Percentiles rank a stretch among this genome's conserved stretches.
These are phyloP conservation scores for Schizaphis graminum DNA, from an alignment of 2,888 invertebrate species.

Conservation along the genomic window DNA sequence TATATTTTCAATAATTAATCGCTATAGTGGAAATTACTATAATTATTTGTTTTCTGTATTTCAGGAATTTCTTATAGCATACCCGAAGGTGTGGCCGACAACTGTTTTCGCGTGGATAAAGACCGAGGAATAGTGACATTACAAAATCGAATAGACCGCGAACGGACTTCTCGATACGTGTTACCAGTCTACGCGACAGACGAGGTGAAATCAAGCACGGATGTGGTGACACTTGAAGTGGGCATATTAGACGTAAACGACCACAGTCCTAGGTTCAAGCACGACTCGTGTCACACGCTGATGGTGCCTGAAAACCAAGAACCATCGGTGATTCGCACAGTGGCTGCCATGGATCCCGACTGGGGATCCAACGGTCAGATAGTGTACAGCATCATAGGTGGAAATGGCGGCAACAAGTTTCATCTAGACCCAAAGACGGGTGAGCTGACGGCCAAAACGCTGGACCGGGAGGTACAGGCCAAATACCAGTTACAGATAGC, in stretches of 20 bases:
- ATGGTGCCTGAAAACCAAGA: conserved; percentile 90
- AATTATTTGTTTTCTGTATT: conserved; percentile 6
- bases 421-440: conserved; percentile 86
- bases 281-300: conserved; percentile 87
- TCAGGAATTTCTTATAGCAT: conserved; percentile 79
- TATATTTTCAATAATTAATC: neutral
- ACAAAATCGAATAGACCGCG: conserved; percentile 83
- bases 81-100: conserved; percentile 82
- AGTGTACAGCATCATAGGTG: conserved; percentile 87
- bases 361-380: conserved; percentile 87
- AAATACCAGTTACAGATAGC: conserved; percentile 86
- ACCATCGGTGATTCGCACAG: conserved; percentile 82
- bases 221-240: conserved; percentile 84
- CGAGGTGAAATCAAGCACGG: conserved; percentile 78
- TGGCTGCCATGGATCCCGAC: conserved; percentile 89
- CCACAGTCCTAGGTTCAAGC: conserved; percentile 88
- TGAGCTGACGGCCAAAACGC: conserved; percentile 83
- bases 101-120: conserved; percentile 84
- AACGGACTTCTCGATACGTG: conserved; percentile 79
- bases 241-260: conserved; percentile 91
- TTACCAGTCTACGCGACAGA: conserved; percentile 89
- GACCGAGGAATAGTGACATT: conserved; percentile 84
- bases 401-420: conserved; percentile 90
- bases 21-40: neutral
- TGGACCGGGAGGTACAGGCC: conserved; percentile 88